These are phyloP conservation scores for Porphyrio hochstetteri DNA, from an alignment of 2,113 vertebrate genomes.

Conservation along the genomic window DNA sequence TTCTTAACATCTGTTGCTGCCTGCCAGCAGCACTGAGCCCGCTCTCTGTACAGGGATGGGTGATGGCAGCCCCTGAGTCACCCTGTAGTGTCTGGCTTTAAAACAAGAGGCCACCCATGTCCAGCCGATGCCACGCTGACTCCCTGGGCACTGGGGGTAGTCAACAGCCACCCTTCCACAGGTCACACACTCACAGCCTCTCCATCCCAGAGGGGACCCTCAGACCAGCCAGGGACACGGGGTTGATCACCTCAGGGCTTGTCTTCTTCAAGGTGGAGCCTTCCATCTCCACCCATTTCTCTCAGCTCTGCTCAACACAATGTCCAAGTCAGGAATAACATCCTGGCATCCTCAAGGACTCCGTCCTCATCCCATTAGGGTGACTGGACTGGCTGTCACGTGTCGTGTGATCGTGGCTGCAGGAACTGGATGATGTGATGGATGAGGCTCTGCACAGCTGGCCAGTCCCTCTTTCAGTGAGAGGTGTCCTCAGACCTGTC, in stretches of 20 bases:
- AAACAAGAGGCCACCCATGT: background rate
- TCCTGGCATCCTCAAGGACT: background rate
- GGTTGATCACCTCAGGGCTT: background rate
- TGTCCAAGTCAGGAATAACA: background rate
- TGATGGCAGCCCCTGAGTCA: rapidly evolving
- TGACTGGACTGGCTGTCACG: rapidly evolving
- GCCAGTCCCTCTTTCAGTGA: background rate
- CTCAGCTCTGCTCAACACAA: background rate
- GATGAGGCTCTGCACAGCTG: background rate
- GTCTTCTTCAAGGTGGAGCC: background rate
- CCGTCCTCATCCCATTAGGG: rapidly evolving
- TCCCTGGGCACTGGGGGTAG: rapidly evolving
- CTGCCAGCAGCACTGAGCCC: rapidly evolving
- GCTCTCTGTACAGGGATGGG: background rate
- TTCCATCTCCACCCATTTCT: background rate
- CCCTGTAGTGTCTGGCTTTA: background rate
- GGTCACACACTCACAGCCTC: background rate
- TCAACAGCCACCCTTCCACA: background rate
- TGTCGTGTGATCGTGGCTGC: background rate
- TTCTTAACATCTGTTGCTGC: background rate
- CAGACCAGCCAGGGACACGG: background rate
- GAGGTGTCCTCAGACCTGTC: rapidly evolving
- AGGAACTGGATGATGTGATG: background rate
- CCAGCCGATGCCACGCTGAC: background rate
- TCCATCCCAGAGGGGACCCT: rapidly evolving